These are phyloP conservation scores for Tautogolabrus adspersus DNA, from an alignment of 2,113 vertebrate genomes.

Conservation along the genomic window DNA sequence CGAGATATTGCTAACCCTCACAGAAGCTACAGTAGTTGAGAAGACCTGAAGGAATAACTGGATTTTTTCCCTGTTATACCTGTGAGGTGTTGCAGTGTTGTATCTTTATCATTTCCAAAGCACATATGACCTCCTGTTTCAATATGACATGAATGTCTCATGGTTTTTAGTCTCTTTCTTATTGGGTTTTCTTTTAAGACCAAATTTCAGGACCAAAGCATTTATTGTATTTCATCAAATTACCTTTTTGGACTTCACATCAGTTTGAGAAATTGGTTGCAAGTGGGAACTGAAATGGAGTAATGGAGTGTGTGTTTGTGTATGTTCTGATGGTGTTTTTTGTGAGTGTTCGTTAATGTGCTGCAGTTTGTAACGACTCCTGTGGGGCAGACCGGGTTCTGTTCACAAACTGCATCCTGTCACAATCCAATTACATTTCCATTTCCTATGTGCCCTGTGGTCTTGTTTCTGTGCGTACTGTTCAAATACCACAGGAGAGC, in stretches of 20 bases:
- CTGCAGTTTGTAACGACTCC: constrained; percentile 65
- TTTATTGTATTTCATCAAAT: neutral
- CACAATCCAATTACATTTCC: constrained; percentile 81
- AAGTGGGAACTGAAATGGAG: constrained; percentile 40
- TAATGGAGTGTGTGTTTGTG: constrained; percentile 33
- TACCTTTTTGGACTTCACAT: neutral
- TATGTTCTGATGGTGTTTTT: constrained; percentile 26
- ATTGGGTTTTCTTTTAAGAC: neutral
- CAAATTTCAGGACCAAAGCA: neutral
- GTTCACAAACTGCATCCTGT: constrained; percentile 79
- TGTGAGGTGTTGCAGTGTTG: too few species aligned
- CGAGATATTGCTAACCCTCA: too few species aligned
- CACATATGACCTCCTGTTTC: too few species aligned
- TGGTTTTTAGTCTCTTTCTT: neutral
- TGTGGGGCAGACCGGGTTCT: constrained; percentile 70
- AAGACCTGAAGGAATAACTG: too few species aligned
- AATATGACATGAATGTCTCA: too few species aligned
- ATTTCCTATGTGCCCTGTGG: constrained; percentile 78
- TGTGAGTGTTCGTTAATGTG: constrained; percentile 50
- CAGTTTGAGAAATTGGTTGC: constrained; percentile 8
- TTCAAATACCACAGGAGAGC: constrained; percentile 64
- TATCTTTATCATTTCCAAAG: too few species aligned
- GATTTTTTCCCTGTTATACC: too few species aligned
- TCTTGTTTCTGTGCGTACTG: constrained; percentile 56
- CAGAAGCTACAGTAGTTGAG: too few species aligned